phyloP scores from a whole-genome alignment of 2,113 vertebrate species.

The Perca schrenkii region DNA sequence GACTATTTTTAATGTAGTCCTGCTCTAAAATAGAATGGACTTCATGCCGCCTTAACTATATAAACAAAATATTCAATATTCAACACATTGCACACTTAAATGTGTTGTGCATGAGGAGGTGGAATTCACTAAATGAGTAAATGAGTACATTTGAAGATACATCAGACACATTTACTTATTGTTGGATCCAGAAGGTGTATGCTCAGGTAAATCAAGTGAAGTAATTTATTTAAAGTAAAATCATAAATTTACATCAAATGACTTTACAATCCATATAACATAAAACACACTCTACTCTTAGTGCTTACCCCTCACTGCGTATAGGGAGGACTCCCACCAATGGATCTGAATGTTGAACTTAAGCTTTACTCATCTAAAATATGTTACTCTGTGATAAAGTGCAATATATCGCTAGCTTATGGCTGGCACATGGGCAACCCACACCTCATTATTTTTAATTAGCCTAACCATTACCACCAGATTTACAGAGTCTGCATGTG shows the following conservation, averaged over 20 bases:
- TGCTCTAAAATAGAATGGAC: conserved; percentile 1
- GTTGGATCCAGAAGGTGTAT: background rate
- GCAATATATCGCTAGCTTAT: background rate
- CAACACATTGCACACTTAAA: conserved; percentile 4
- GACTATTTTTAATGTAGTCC: background rate
- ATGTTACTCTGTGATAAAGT: conserved; percentile 2
- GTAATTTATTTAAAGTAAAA: background rate
- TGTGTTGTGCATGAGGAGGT: conserved; percentile 8
- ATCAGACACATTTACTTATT: background rate
- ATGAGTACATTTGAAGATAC: background rate
- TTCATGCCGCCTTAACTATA: background rate
- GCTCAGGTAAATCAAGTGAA: conserved; percentile 1
- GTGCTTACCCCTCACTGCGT: background rate
- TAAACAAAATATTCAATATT: background rate
- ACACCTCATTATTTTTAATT: conserved; percentile 56
- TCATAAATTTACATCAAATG: background rate
- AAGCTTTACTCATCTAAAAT: conserved; percentile 7
- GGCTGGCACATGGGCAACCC: background rate
- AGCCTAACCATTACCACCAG: conserved; percentile 34
- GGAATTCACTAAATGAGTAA: background rate
- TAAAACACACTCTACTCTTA: background rate
- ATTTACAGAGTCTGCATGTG: conserved; percentile 17
- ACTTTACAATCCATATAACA: background rate
- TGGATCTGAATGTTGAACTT: background rate
- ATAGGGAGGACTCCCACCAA: background rate